These are phyloP conservation scores for Tipula confusa DNA, from an alignment of 2,888 invertebrate genomes.

Conservation along the genomic window DNA sequence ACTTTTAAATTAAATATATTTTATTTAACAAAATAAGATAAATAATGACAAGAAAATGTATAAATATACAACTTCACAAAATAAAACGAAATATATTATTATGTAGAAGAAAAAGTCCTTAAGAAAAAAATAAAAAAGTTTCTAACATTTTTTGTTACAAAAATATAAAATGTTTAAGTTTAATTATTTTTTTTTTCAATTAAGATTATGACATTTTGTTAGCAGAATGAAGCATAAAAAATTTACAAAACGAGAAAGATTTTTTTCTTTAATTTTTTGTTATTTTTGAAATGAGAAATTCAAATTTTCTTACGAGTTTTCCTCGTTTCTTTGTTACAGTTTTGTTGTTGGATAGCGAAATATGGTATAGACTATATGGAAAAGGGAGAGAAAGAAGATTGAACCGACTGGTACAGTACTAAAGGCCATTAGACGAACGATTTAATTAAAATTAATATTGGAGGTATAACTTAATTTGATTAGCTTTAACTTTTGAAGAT, in stretches of 20 bases:
- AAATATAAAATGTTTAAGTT: not conserved
- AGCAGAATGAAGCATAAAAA: not conserved
- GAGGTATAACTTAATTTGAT: not conserved
- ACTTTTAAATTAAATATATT: conserved; percentile 12
- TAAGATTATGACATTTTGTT: conserved; percentile 20
- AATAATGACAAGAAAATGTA: not conserved
- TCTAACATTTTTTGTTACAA: not conserved
- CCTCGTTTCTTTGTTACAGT: not conserved
- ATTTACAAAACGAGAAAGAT: not conserved
- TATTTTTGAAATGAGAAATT: not conserved
- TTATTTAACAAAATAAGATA: not conserved
- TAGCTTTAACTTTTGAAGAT: not conserved
- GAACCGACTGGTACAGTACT: not conserved
- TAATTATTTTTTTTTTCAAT: conserved; percentile 10
- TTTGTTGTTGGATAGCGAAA: not conserved
- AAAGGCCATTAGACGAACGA: not conserved
- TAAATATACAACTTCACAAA: not conserved
- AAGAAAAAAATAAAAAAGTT: not conserved
- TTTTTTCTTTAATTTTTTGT: not conserved
- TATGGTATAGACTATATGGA: not conserved
- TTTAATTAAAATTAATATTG: not conserved
- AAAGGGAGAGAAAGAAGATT: not conserved
- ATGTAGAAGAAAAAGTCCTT: not conserved
- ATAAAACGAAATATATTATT: not conserved
- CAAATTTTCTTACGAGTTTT: not conserved